These are phyloP conservation scores for Linepithema humile DNA, from an alignment of 1,140 invertebrate species.

Conservation along the genomic window DNA sequence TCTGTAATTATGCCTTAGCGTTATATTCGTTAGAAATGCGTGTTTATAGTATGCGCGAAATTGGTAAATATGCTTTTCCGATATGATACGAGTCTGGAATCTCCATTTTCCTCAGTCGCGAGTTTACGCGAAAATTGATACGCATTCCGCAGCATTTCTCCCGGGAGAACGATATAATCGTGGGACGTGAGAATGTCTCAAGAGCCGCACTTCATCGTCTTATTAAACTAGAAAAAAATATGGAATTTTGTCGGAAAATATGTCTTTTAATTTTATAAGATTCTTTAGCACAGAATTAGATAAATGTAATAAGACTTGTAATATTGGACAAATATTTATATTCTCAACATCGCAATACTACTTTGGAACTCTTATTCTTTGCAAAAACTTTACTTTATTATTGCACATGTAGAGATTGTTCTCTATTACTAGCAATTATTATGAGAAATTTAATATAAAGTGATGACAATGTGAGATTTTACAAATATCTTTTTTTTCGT, in stretches of 20 bases:
- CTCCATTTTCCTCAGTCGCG: slow-evolving; percentile 6
- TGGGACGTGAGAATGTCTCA: slow-evolving; percentile 37
- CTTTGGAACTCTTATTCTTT: neutral
- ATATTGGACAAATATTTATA: neutral
- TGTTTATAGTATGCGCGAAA: slow-evolving; percentile 3
- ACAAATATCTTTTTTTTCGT: neutral
- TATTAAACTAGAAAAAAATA: slow-evolving; percentile 54
- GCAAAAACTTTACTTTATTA: neutral
- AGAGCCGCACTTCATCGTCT: neutral
- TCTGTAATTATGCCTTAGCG: neutral
- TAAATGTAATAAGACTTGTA: neutral
- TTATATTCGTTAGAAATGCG: neutral
- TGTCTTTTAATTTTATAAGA: neutral
- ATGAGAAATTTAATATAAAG: neutral
- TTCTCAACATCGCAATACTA: neutral
- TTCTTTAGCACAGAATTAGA: slow-evolving; percentile 12
- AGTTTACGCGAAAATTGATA: slow-evolving; percentile 47
- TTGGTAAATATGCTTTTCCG: neutral
- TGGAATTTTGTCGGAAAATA: slow-evolving; percentile 12
- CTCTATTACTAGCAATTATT: neutral
- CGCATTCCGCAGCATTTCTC: slow-evolving; percentile 20
- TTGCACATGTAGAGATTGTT: neutral
- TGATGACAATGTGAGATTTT: neutral
- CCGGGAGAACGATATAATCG: slow-evolving; percentile 39
- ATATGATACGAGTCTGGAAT: neutral